Conservation (phyloP, 2,888 invertebrate genomes). For the Drosophila emarginata region DNA sequence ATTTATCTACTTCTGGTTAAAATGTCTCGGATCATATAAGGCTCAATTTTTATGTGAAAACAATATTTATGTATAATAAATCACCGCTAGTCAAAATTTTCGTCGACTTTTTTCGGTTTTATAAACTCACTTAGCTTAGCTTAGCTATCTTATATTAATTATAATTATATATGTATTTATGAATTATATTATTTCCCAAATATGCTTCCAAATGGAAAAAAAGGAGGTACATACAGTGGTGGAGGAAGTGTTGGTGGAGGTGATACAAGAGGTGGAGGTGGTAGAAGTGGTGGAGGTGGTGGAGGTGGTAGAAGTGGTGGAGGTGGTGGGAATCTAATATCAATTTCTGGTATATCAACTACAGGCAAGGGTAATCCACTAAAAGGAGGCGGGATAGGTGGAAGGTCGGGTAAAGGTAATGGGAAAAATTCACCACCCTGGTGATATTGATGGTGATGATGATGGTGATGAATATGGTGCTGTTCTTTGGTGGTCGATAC, state of each 20-base stretch:
- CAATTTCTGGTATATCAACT: background rate
- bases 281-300: background rate
- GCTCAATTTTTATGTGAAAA: conserved; percentile 71
- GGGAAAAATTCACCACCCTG: background rate
- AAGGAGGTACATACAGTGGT: background rate
- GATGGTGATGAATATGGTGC: background rate
- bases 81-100: conserved; percentile 62
- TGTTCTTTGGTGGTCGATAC: background rate
- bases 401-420: background rate
- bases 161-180: background rate
- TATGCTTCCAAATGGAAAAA: background rate
- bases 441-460: background rate
- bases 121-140: too few relatives aligned
- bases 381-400: background rate
- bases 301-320: background rate
- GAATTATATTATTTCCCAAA: background rate
- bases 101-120: background rate
- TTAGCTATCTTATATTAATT: background rate
- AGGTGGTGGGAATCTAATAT: background rate
- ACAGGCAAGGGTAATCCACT: background rate
- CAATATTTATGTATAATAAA: conserved; percentile 68
- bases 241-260: too few relatives aligned
- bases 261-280: background rate
- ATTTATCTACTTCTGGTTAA: background rate
- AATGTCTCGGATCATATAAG: conserved; percentile 35